Evolutionary conservation across 2,888 invertebrate species (phyloP).

Genomic region (Trissolcus japonicus): DNA sequence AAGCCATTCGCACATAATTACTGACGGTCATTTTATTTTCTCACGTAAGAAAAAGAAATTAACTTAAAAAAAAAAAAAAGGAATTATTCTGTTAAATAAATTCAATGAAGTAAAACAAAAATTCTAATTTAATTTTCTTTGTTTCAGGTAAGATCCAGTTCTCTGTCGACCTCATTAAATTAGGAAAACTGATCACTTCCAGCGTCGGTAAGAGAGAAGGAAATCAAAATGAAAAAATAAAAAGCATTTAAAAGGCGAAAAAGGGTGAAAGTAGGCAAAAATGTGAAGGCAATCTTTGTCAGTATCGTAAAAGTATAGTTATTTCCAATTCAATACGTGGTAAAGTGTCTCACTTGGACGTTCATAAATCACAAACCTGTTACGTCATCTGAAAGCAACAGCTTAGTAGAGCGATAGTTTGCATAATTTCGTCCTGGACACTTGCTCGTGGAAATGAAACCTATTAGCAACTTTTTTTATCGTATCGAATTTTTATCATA

Average conservation of each 20-base stretch:
- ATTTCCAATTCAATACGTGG: neutral
- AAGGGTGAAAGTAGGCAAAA: neutral
- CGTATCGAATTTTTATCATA: constrained; percentile 13
- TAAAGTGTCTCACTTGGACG: constrained; percentile 22
- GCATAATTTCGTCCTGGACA: constrained; percentile 32
- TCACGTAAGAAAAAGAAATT: neutral
- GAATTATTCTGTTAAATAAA: neutral
- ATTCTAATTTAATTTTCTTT: neutral
- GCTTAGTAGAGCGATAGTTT: constrained; percentile 24
- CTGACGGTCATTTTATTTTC: neutral
- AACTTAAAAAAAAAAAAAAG: neutral
- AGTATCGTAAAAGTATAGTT: neutral
- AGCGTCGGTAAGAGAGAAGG: neutral
- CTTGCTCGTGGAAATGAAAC: constrained; percentile 28
- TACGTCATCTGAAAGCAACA: constrained; percentile 45
- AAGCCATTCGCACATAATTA: neutral
- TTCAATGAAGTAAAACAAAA: too few species aligned
- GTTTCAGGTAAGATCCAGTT: constrained; percentile 15
- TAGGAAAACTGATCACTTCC: neutral
- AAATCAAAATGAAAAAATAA: neutral
- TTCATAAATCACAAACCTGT: constrained; percentile 31
- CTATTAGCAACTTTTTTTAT: constrained; percentile 33
- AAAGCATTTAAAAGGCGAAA: neutral
- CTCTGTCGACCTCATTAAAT: neutral
- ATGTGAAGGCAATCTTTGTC: neutral